phyloP scores from a whole-genome alignment of 2,797 vertebrate genomes.

The Nannoperca obscura region DNA sequence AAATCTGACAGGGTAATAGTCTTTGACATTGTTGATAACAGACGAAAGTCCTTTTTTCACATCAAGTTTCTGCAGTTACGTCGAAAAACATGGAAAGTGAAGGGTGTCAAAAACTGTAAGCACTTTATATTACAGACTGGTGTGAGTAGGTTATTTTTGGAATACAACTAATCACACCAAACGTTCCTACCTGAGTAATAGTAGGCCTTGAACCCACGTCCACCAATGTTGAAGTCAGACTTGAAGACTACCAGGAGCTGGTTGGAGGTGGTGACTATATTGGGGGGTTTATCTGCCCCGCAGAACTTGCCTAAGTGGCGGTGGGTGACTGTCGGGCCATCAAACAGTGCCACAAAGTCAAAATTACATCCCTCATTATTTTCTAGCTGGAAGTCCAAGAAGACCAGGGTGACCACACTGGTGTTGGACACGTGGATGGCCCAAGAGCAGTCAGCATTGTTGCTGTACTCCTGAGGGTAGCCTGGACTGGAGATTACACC shows the following conservation, averaged over 20 bases:
- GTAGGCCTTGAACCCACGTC: conserved; percentile 94
- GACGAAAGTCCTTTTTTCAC: background rate
- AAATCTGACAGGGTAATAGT: background rate
- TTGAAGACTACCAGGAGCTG: conserved; percentile 94
- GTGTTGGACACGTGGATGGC: conserved; percentile 86
- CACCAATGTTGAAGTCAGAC: conserved; percentile 97
- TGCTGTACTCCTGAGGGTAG: conserved; percentile 95
- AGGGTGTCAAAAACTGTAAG: background rate
- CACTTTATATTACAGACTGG: background rate
- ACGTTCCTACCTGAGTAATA: conserved; percentile 91
- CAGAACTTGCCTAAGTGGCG: conserved; percentile 89
- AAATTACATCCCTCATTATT: conserved; percentile 93
- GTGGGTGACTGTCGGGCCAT: conserved; percentile 87
- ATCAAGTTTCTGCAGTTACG: background rate
- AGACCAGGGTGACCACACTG: conserved; percentile 89
- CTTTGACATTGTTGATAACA: background rate
- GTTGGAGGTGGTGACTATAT: conserved; percentile 85
- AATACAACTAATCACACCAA: background rate
- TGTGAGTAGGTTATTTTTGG: background rate
- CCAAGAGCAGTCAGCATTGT: conserved; percentile 94
- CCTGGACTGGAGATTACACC: conserved; percentile 94
- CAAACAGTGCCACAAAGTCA: conserved; percentile 93
- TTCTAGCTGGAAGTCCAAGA: conserved; percentile 96
- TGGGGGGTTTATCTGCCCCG: conserved; percentile 86
- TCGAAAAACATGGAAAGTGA: background rate